Conservation (phyloP, 2,113 vertebrate species). For the Corythaeola cristata region DNA sequence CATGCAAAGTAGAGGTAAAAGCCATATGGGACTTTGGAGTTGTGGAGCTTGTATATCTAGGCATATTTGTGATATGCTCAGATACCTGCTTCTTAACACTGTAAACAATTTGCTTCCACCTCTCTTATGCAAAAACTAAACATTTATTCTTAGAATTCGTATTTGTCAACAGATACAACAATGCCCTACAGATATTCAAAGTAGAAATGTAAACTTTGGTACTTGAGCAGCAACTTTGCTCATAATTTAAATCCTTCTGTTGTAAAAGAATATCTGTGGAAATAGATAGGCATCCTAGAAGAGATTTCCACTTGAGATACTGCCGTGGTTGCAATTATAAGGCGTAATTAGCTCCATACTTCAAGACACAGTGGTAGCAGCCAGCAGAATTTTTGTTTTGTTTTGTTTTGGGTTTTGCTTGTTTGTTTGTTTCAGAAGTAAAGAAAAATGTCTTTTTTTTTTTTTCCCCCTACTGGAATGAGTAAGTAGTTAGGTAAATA, state of each 20-base stretch:
- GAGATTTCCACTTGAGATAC: neutral
- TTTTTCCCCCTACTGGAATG: neutral
- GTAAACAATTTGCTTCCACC: neutral
- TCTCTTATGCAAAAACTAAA: neutral
- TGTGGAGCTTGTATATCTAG: neutral
- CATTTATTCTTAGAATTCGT: neutral
- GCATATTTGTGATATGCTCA: neutral
- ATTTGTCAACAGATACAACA: neutral
- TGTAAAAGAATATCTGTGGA: neutral
- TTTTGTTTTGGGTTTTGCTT: neutral
- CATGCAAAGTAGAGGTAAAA: slow-evolving; percentile 93
- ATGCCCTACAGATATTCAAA: neutral
- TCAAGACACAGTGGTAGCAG: neutral
- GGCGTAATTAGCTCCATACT: neutral
- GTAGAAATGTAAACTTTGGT: neutral
- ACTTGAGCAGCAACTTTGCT: neutral
- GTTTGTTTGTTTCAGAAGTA: neutral
- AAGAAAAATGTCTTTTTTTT: neutral
- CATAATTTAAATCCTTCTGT: neutral
- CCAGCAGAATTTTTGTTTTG: neutral
- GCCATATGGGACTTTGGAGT: neutral
- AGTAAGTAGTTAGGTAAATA: neutral
- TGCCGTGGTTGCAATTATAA: neutral
- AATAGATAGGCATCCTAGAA: neutral
- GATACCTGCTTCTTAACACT: neutral